These are phyloP conservation scores for Engystomops pustulosus DNA, from an alignment of 2,113 vertebrate species.

Conservation along the genomic window DNA sequence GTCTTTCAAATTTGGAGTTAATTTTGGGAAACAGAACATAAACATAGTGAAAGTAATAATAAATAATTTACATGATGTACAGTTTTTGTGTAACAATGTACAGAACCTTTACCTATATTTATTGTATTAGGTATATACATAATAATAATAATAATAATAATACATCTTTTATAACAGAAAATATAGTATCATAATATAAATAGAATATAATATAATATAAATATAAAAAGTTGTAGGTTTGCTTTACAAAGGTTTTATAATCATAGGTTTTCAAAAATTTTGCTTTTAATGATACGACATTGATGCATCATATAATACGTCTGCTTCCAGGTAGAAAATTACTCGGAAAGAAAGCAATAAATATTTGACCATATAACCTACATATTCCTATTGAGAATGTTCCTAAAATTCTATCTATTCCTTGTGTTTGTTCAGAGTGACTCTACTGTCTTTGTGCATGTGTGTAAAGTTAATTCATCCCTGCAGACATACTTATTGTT, in stretches of 20 bases:
- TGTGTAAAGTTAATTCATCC: slow-evolving; percentile 61
- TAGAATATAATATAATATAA: not conserved
- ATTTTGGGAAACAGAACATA: no score
- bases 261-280: not conserved
- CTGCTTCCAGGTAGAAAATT: not conserved
- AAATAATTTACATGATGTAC: no score
- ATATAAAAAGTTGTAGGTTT: not conserved
- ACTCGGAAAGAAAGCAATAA: slow-evolving; percentile 10
- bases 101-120: no score
- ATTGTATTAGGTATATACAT: no score
- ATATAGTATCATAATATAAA: no score
- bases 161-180: no score
- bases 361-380: slow-evolving; percentile 30
- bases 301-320: not conserved
- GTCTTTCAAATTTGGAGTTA: no score
- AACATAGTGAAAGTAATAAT: no score
- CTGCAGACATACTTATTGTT: slow-evolving; percentile 62
- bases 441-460: slow-evolving; percentile 52
- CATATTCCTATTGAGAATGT: slow-evolving; percentile 44
- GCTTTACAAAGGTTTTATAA: not conserved
- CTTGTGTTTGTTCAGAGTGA: slow-evolving; percentile 28
- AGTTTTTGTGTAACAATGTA: no score
- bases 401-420: slow-evolving; percentile 41
- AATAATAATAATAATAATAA: no score
- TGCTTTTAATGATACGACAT: not conserved